Conservation (phyloP, 2,888 invertebrate genomes). For the Uropetala carovei region DNA sequence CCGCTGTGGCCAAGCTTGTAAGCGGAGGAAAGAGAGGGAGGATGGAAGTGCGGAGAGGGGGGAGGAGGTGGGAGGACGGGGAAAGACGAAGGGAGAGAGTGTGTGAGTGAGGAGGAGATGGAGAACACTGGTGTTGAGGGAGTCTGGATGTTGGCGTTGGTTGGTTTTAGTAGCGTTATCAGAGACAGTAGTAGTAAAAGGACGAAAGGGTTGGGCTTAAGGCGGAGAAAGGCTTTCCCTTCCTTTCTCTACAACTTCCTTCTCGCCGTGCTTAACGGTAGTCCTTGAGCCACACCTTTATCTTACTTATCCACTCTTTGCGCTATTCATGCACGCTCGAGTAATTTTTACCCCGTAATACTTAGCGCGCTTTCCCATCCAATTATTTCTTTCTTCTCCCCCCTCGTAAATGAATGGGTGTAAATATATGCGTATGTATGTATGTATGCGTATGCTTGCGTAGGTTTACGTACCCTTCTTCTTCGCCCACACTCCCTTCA, state of each 20-base stretch:
- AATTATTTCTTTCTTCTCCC: too few relatives aligned
- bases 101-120: neutral
- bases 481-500: neutral
- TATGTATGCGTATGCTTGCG: neutral
- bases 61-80: neutral
- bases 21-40: neutral
- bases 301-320: too few relatives aligned
- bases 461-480: neutral
- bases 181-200: constrained; percentile 19
- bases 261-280: constrained; percentile 15
- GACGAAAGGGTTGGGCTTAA: constrained; percentile 22
- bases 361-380: too few relatives aligned
- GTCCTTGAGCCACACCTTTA: constrained; percentile 16
- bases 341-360: too few relatives aligned
- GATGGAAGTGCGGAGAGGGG: neutral
- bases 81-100: neutral
- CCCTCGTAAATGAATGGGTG: too few relatives aligned
- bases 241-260: constrained; percentile 17
- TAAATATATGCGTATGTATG: neutral
- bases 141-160: constrained; percentile 40
- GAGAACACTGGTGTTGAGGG: neutral
- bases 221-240: constrained; percentile 55
- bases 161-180: constrained; percentile 56
- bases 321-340: too few relatives aligned
- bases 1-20: constrained; percentile 41